Conservation (phyloP, 2,113 vertebrate species). For the Anser brachyrhynchus region DNA sequence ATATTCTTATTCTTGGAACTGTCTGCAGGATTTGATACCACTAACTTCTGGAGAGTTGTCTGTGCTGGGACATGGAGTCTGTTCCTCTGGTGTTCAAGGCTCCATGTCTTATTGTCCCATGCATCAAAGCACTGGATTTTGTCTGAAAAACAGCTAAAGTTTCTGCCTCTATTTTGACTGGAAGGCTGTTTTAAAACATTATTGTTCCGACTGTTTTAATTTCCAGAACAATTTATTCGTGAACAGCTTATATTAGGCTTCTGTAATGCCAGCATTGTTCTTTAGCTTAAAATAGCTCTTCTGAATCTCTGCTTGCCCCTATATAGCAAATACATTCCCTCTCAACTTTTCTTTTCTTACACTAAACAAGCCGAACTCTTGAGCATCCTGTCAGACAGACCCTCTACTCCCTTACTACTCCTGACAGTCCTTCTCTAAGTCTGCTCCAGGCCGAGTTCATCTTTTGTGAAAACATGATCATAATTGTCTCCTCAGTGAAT, state of each 20-base stretch:
- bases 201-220: slow-evolving; percentile 34
- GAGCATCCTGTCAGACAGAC: background rate
- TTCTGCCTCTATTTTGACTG: slow-evolving; percentile 48
- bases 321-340: background rate
- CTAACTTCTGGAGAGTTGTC: background rate
- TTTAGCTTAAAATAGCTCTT: slow-evolving; percentile 30
- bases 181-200: background rate
- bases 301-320: background rate
- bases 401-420: background rate
- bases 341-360: slow-evolving; percentile 10
- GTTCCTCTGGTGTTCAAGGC: background rate
- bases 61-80: background rate
- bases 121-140: background rate
- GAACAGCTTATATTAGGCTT: background rate
- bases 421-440: background rate
- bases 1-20: background rate
- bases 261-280: slow-evolving; percentile 32
- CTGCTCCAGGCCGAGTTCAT: background rate
- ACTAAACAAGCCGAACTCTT: background rate
- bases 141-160: background rate
- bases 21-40: background rate
- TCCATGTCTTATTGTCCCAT: background rate
- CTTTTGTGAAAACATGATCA: background rate
- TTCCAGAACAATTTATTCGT: slow-evolving; percentile 30
- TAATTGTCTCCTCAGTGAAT: background rate